Conservation (phyloP, 35 echinoderm and acorn worm genomes). For the Acanthaster planci region DNA sequence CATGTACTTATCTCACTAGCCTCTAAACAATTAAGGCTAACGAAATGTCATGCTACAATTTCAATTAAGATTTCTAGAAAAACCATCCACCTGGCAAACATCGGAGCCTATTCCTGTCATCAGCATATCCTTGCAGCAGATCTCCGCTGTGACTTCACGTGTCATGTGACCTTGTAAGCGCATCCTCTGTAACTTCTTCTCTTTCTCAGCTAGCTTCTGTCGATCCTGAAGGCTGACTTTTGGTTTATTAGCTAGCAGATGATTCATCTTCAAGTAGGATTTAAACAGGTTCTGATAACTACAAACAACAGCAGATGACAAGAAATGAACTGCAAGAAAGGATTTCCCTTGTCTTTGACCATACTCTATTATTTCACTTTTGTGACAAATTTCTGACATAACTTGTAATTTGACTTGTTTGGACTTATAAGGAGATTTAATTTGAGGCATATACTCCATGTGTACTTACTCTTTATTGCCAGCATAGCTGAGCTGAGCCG, state of each 20-base stretch:
- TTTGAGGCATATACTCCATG: no score
- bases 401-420: no score
- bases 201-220: conserved; percentile 50
- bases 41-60: no score
- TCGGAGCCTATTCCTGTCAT: conserved; percentile 80
- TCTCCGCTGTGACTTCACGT: conserved; percentile 77
- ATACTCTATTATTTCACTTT: no score
- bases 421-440: no score
- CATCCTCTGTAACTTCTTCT: conserved; percentile 60
- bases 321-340: background rate
- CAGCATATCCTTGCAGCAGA: conserved; percentile 54
- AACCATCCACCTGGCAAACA: conserved; percentile 78
- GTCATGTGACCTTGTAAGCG: conserved; percentile 27
- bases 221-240: conserved; percentile 61
- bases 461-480: conserved; percentile 64
- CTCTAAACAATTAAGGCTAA: no score
- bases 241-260: conserved; percentile 74
- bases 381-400: no score
- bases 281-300: conserved; percentile 93
- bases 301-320: background rate
- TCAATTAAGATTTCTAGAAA: no score
- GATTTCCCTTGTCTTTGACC: background rate
- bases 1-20: no score
- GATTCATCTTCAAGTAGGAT: conserved; percentile 64
- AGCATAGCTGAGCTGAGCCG: conserved; percentile 79